These are phyloP conservation scores for Monomorium pharaonis DNA, from an alignment of 1,140 invertebrate genomes.

Conservation along the genomic window DNA sequence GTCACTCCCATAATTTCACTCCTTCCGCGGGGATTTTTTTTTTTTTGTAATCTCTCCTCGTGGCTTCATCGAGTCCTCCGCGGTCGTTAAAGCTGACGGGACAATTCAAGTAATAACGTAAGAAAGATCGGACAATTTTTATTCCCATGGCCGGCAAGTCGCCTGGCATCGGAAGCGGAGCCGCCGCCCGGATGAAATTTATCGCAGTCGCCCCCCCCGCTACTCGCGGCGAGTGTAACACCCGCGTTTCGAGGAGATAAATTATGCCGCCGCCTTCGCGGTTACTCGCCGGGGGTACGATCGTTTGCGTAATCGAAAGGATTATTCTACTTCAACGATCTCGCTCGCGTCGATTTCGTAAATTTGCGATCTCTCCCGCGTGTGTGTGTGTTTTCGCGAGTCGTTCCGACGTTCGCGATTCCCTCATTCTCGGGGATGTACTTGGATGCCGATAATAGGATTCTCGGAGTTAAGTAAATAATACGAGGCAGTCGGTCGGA, in stretches of 20 bases:
- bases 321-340: conserved; percentile 7
- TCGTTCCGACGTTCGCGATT: neutral
- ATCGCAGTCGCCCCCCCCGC: conserved; percentile 24
- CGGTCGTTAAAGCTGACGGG: conserved; percentile 67
- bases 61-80: conserved; percentile 27
- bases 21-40: conserved; percentile 50
- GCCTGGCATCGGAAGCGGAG: neutral
- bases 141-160: conserved; percentile 29
- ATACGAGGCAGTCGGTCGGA: neutral
- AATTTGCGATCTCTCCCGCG: neutral
- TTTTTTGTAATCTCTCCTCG: conserved; percentile 36
- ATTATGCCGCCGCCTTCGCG: conserved; percentile 24
- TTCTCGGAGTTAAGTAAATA: conserved; percentile 11
- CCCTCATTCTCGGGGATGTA: neutral
- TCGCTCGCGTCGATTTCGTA: conserved; percentile 8
- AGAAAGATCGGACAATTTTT: conserved; percentile 58
- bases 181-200: conserved; percentile 41
- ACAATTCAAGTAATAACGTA: conserved; percentile 58
- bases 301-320: conserved; percentile 47
- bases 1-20: conserved; percentile 2
- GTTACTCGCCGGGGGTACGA: neutral
- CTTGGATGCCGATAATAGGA: neutral
- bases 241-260: conserved; percentile 34
- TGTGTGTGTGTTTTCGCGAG: neutral
- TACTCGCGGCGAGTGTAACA: conserved; percentile 28